phyloP scores from a whole-genome alignment of 2,888 invertebrate genomes.

The Serrognathus titanus region DNA sequence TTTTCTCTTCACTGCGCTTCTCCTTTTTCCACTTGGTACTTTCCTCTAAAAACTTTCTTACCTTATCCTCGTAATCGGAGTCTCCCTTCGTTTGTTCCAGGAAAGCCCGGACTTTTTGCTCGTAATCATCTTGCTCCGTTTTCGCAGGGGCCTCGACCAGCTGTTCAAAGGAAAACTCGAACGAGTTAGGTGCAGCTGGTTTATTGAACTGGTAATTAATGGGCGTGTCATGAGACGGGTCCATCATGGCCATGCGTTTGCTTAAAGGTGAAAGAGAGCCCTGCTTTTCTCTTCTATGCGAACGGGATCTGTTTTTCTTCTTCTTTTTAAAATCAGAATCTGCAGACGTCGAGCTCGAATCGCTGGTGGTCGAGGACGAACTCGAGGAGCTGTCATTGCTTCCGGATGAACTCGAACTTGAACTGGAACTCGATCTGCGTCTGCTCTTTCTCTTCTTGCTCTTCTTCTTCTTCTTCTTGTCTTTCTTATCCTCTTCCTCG shows the following conservation, averaged over 20 bases:
- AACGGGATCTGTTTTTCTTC: conserved; percentile 58
- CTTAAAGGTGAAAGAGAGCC: conserved; percentile 77
- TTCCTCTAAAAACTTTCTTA: conserved; percentile 81
- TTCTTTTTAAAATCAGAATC: conserved; percentile 55
- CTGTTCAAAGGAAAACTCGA: conserved; percentile 53
- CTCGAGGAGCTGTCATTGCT: conserved; percentile 59
- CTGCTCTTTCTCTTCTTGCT: conserved; percentile 62
- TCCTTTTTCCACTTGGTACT: conserved; percentile 76
- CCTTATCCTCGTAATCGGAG: conserved; percentile 81
- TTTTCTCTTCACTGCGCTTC: conserved; percentile 65
- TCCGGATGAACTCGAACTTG: conserved; percentile 48
- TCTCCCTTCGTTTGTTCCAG: conserved; percentile 74
- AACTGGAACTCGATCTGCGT: conserved; percentile 55
- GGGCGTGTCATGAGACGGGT: conserved; percentile 52
- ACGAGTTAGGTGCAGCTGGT: conserved; percentile 54
- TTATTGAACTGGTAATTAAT: conserved; percentile 69
- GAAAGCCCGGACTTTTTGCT: conserved; percentile 64
- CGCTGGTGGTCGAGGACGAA: conserved; percentile 52
- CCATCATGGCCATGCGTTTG: conserved; percentile 76
- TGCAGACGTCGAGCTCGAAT: conserved; percentile 66
- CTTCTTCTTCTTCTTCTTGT: conserved; percentile 64
- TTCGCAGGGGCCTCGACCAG: conserved; percentile 43
- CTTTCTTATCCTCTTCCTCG: conserved; percentile 55
- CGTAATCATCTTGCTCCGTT: conserved; percentile 61
- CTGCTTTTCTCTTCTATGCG: conserved; percentile 58